Percentiles rank a stretch among this genome's conserved stretches.
Evolutionary conservation across 2,113 vertebrate species (phyloP).

Genomic region (Pardalotus punctatus): DNA sequence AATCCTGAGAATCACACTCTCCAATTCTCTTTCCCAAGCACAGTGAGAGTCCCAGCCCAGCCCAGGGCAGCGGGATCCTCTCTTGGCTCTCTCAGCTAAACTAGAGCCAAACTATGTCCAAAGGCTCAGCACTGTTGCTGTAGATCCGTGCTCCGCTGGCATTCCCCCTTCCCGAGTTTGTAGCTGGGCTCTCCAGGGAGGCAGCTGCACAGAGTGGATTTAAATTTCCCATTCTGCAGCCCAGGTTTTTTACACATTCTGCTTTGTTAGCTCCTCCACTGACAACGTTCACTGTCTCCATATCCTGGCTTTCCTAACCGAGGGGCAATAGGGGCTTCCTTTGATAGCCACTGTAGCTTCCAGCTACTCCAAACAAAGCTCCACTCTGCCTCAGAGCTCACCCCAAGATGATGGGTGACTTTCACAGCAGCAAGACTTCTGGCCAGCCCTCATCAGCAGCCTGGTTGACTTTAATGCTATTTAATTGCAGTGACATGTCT

Average conservation of each 20-base stretch:
- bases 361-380: not conserved
- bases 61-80: not conserved
- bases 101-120: not conserved
- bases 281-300: fast-evolving
- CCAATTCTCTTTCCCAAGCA: not conserved
- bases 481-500: not conserved
- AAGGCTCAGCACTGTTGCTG: fast-evolving
- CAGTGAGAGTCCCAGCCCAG: not conserved
- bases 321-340: not conserved
- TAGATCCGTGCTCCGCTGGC: fast-evolving
- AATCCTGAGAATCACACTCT: fast-evolving
- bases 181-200: not conserved
- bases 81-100: not conserved
- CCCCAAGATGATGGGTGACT: not conserved
- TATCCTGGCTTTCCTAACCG: fast-evolving
- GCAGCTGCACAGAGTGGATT: not conserved
- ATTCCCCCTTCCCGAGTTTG: not conserved
- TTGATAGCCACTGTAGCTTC: not conserved
- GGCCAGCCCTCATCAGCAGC: not conserved
- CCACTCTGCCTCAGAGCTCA: not conserved
- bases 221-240: not conserved
- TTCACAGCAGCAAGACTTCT: not conserved
- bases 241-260: not conserved
- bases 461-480: not conserved
- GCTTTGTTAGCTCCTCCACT: not conserved